phyloP scores from a whole-genome alignment of 1,140 invertebrate genomes.

The Anthonomus grandis region DNA sequence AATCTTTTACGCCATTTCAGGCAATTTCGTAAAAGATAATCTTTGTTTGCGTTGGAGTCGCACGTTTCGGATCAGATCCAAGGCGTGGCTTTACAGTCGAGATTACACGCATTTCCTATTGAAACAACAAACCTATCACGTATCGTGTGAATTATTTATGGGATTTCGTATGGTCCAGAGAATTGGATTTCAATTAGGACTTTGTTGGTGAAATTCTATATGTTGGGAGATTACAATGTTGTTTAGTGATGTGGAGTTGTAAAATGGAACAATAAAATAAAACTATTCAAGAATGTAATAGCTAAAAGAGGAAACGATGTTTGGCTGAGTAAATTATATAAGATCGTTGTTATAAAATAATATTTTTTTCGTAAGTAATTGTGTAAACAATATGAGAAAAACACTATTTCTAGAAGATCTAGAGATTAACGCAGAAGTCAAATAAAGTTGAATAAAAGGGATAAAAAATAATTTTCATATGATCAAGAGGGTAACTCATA shows the following conservation, averaged over 20 bases:
- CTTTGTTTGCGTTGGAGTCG: slow-evolving; percentile 21
- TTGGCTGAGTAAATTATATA: too few species aligned
- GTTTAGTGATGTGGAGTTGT: not conserved
- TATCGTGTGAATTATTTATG: slow-evolving; percentile 20
- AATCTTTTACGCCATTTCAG: slow-evolving; percentile 10
- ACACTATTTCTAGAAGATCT: too few species aligned
- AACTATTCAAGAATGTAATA: too few species aligned
- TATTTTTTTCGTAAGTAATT: too few species aligned
- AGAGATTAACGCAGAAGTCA: too few species aligned
- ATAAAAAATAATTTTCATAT: too few species aligned
- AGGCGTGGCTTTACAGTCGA: slow-evolving; percentile 21
- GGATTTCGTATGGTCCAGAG: slow-evolving; percentile 14
- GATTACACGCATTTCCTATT: slow-evolving; percentile 28
- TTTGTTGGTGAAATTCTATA: slow-evolving; percentile 18
- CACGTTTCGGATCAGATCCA: slow-evolving; percentile 19
- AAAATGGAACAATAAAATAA: too few species aligned
- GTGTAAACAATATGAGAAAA: too few species aligned
- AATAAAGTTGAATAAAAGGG: too few species aligned
- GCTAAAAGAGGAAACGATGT: too few species aligned
- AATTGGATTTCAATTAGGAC: slow-evolving; percentile 18
- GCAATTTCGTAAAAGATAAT: slow-evolving; percentile 19
- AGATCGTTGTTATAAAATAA: too few species aligned
- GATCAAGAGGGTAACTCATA: too few species aligned
- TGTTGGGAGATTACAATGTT: slow-evolving; percentile 1
- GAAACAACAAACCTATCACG: slow-evolving; percentile 28